These are phyloP conservation scores for Drosophila demipolita DNA, from an alignment of 2,888 invertebrate species.

Conservation along the genomic window DNA sequence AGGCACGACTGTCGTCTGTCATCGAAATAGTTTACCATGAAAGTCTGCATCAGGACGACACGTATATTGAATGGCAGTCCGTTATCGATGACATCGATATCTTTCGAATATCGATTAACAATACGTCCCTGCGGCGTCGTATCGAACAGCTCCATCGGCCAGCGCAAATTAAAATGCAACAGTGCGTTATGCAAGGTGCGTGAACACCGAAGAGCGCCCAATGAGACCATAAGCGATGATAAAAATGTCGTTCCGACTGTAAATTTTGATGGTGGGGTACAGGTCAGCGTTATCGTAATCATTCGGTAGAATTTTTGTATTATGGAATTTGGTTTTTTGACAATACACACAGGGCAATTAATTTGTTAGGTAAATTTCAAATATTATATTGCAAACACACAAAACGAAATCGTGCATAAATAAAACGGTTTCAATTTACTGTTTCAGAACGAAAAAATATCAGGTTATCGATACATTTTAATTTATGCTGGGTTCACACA, in stretches of 20 bases:
- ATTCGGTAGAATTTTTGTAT: not conserved
- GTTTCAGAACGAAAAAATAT: not conserved
- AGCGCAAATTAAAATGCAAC: slow-evolving; percentile 88
- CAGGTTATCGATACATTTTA: not conserved
- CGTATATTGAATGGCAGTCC: slow-evolving; percentile 85
- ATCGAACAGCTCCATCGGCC: slow-evolving; percentile 92
- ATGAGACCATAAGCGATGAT: slow-evolving; percentile 83
- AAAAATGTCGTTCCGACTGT: slow-evolving; percentile 83
- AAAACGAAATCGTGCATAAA: not conserved
- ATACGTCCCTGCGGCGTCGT: slow-evolving; percentile 91
- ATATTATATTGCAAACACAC: not conserved
- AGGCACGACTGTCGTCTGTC: not conserved
- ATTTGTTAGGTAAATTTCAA: not conserved
- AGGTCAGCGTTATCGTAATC: slow-evolving; percentile 11
- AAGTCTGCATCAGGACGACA: slow-evolving; percentile 84
- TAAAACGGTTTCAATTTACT: not conserved
- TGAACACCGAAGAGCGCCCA: slow-evolving; percentile 87
- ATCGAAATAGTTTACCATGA: slow-evolving; percentile 84
- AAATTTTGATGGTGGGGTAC: slow-evolving; percentile 10
- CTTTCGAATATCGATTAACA: slow-evolving; percentile 89
- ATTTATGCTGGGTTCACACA: not conserved
- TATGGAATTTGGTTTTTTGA: not conserved
- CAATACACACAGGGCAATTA: slow-evolving; percentile 26
- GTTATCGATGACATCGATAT: slow-evolving; percentile 87
- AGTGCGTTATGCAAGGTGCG: slow-evolving; percentile 87